These are phyloP conservation scores for Nasua narica DNA, from an alignment of 2,797 vertebrate genomes.

Conservation along the genomic window DNA sequence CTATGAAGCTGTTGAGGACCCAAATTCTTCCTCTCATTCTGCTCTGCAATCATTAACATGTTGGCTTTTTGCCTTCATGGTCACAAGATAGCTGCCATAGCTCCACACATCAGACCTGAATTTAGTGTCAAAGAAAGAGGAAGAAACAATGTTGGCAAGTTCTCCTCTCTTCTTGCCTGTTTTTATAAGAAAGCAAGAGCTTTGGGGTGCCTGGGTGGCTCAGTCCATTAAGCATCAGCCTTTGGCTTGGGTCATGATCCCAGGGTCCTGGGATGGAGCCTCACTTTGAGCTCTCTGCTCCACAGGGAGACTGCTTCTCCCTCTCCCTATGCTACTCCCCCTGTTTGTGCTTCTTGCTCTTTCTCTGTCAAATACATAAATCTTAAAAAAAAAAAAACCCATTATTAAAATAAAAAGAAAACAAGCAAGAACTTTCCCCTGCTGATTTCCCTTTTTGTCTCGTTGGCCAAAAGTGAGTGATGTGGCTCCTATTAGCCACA, in stretches of 20 bases:
- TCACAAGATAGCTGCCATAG: not conserved
- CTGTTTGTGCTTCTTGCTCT: too few species aligned
- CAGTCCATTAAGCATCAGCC: too few species aligned
- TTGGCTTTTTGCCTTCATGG: not conserved
- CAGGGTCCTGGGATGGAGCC: too few species aligned
- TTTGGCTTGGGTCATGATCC: too few species aligned
- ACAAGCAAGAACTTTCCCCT: not conserved
- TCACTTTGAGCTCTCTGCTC: too few species aligned
- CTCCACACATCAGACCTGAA: not conserved
- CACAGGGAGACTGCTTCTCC: too few species aligned
- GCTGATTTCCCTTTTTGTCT: not conserved
- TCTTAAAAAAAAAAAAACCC: too few species aligned
- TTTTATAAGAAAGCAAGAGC: slow-evolving; percentile 1
- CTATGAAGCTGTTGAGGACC: not conserved
- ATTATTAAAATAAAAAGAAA: too few species aligned
- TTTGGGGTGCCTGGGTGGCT: not conserved
- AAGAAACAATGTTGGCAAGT: not conserved
- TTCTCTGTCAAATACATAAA: too few species aligned
- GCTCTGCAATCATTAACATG: not conserved
- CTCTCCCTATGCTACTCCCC: too few species aligned
- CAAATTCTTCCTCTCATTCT: not conserved
- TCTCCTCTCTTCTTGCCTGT: not conserved
- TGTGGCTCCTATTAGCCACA: not conserved
- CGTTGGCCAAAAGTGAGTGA: not conserved
- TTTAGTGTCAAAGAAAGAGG: not conserved